Evolutionary conservation across 2,888 invertebrate species (phyloP).

Genomic region (Tetragonula carbonaria): DNA sequence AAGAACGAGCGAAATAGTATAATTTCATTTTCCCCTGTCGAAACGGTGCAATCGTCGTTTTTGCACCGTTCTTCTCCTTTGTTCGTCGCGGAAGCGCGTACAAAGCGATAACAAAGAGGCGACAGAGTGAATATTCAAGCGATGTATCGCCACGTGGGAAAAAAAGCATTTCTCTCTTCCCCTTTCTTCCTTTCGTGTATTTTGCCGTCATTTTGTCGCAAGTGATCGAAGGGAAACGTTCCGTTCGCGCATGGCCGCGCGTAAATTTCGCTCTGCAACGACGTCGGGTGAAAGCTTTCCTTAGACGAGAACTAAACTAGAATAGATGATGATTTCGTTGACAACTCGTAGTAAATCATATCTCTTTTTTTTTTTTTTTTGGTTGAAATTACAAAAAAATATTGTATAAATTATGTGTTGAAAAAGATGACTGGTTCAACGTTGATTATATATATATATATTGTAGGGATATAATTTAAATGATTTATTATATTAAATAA

Average conservation of each 20-base stretch:
- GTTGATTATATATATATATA: too few species aligned
- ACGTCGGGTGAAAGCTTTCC: not conserved
- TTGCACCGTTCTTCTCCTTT: not conserved
- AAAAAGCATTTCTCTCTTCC: not conserved
- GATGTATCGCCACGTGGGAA: not conserved
- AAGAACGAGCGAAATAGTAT: not conserved
- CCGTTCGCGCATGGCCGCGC: not conserved
- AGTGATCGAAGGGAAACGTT: not conserved
- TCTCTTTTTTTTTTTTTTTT: too few species aligned
- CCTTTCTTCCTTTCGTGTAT: not conserved
- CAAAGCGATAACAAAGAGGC: conserved; percentile 27
- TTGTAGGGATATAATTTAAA: too few species aligned
- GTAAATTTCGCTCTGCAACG: conserved; percentile 2
- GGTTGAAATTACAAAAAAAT: too few species aligned
- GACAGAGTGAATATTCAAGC: conserved; percentile 44
- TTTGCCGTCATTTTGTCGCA: not conserved
- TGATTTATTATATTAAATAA: too few species aligned
- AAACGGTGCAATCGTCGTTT: conserved; percentile 3
- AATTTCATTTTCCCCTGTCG: conserved; percentile 4
- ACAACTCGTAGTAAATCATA: not conserved
- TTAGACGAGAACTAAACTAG: not conserved
- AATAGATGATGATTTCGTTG: not conserved
- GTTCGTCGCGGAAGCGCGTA: conserved; percentile 7
- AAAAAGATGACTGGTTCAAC: too few species aligned
- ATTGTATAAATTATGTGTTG: too few species aligned